Base-by-base conservation (phyloP, 2,113 vertebrate species). In the Opisthocomus hoazin region DNA sequence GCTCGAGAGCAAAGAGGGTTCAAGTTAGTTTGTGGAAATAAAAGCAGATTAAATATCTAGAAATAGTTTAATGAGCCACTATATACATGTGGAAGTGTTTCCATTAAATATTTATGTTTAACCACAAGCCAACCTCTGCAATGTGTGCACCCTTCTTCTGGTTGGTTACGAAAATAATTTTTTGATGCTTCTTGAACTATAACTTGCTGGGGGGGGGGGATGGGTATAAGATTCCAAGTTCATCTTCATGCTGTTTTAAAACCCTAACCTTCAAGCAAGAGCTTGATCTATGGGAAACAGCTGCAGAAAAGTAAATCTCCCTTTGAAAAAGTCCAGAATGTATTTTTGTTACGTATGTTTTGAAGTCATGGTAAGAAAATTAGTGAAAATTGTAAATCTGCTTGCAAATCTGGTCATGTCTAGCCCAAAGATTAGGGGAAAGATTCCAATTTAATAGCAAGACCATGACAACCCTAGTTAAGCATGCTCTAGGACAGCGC, bases 331-430 rank as follows among this genome's bases (percentile, higher is more conserved):
- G 78, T 80, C 97, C 97, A 95, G 94, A 96, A 91, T 89, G 74
- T 91, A 79, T 84, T 96, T 85, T 83, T 76, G 73, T 81, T 86
- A 96, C 97, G 91, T 94, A 94, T 69, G 96, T 97, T 98, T 97
- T 97, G 98, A 98, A 98, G 97, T 98, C 94, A 96, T 79, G 94
- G 96, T 97, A 97, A 87, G 95, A 95, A 98, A 98, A 98, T 98
- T 96, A 98, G 98, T 91, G 97, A 97, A 97, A 97, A 98, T 74
- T 98, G 97, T 98, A 98, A 98, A 98, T 98, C 97, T 97, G 96
- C 92, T 97, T 96, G 97, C 97, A 97, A 98, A 98, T 97, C 97
- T 97, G 94, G 94, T 97, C 91, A 5, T 95, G 97, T 97, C 97
- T 91, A 97, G 96, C 91, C 88, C 94, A 88, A 94, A 97, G 97